A percentile compares a stretch with the other conserved stretches of the same genome.
These are phyloP conservation scores for Ornithoptera alexandrae DNA, from an alignment of 2,888 invertebrate genomes.

Conservation along the genomic window DNA sequence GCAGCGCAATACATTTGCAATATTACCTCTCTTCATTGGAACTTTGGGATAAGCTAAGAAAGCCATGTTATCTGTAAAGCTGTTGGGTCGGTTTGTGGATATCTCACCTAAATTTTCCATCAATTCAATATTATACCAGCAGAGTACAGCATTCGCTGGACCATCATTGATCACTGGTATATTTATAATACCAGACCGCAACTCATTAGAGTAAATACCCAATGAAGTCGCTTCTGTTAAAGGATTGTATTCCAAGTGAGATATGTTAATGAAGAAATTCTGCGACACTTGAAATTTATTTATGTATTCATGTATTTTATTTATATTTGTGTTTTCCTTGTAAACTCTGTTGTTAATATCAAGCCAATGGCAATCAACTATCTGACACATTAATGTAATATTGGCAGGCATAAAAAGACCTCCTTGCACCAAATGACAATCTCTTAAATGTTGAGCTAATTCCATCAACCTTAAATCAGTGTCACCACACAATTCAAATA, in stretches of 20 bases:
- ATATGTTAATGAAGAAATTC: conserved; percentile 73
- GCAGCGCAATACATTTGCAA: conserved; percentile 52
- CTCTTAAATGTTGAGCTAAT: conserved; percentile 49
- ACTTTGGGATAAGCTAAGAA: conserved; percentile 64
- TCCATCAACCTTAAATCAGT: conserved; percentile 62
- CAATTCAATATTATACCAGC: conserved; percentile 77
- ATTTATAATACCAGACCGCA: conserved; percentile 41
- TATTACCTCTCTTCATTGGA: conserved; percentile 46
- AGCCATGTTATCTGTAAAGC: conserved; percentile 72
- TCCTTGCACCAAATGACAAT: conserved; percentile 57
- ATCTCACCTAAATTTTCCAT: conserved; percentile 58
- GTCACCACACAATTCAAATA: conserved; percentile 80
- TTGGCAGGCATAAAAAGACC: conserved; percentile 77
- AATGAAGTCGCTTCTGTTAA: conserved; percentile 57
- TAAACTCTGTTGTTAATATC: conserved; percentile 78
- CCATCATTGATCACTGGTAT: conserved; percentile 60
- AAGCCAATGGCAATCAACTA: conserved; percentile 82
- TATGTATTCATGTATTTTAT: conserved; percentile 76
- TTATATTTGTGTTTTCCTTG: conserved; percentile 77
- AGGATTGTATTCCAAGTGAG: conserved; percentile 59
- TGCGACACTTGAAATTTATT: conserved; percentile 82
- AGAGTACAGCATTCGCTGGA: conserved; percentile 71
- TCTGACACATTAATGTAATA: conserved; percentile 74
- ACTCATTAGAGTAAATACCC: conserved; percentile 42
- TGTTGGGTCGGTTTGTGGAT: conserved; percentile 62